A percentile compares a stretch with the other conserved stretches of the same genome.
Evolutionary conservation across 2,113 vertebrate species (phyloP).

Genomic region (Zosterops borbonicus): DNA sequence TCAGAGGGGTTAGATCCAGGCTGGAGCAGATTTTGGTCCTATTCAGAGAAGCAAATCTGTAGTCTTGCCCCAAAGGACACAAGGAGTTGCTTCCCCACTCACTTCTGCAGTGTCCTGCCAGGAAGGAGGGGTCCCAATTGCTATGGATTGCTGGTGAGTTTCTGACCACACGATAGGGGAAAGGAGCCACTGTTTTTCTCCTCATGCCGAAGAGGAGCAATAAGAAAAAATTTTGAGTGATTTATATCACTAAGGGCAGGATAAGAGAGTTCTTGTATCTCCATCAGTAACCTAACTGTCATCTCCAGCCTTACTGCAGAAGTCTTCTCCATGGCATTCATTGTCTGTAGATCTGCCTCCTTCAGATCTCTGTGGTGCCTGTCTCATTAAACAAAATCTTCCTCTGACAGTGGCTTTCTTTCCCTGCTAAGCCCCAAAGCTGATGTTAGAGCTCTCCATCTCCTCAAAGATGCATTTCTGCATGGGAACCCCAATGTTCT

Average conservation of each 20-base stretch:
- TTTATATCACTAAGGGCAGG: background rate
- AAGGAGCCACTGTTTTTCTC: background rate
- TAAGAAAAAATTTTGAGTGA: background rate
- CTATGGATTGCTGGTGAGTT: accelerated
- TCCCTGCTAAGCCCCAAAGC: background rate
- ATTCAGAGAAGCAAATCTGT: background rate
- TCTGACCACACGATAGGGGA: background rate
- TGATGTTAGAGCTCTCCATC: background rate
- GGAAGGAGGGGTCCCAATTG: background rate
- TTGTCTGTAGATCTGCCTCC: background rate
- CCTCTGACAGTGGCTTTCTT: background rate
- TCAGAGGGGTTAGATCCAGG: background rate
- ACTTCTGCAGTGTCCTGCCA: background rate
- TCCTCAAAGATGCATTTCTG: background rate
- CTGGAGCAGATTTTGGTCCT: background rate
- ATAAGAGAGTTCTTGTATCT: background rate
- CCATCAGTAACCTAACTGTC: background rate
- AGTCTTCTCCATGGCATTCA: accelerated
- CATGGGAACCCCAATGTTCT: background rate
- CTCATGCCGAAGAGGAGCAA: background rate
- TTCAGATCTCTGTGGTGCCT: background rate
- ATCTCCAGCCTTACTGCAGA: background rate
- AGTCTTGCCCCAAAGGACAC: accelerated
- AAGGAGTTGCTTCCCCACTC: accelerated
- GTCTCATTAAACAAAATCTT: background rate